These are phyloP conservation scores for Carduelis carduelis DNA, from an alignment of 2,797 vertebrate species.

Conservation along the genomic window DNA sequence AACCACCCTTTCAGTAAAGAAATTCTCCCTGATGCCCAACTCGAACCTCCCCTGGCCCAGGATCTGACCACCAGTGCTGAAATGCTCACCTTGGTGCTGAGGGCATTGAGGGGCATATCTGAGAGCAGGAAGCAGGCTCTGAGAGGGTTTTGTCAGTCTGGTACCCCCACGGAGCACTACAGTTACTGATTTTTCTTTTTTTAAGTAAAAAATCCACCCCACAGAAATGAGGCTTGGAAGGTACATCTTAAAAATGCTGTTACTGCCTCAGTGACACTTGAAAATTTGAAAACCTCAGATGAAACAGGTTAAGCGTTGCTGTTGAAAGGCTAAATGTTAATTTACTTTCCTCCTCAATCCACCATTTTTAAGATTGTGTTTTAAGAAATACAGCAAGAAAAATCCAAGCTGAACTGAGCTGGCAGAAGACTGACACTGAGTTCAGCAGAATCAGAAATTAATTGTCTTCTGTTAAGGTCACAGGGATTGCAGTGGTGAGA, in stretches of 20 bases:
- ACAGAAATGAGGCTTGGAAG: not conserved
- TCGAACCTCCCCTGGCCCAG: not conserved
- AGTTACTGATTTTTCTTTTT: not conserved
- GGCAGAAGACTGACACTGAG: constrained; percentile 53
- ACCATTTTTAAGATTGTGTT: not conserved
- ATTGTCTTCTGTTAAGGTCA: constrained; percentile 32
- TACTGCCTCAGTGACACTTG: not conserved
- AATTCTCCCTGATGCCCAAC: not conserved
- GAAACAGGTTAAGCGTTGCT: not conserved
- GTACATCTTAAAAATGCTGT: not conserved
- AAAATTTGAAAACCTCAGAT: not conserved
- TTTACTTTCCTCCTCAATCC: too few relatives aligned
- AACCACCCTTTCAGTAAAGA: not conserved
- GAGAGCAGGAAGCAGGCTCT: not conserved
- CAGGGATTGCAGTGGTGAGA: not conserved
- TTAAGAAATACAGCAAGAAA: not conserved
- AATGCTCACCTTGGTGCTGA: not conserved
- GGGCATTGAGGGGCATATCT: not conserved
- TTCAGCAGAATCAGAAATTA: constrained; percentile 39
- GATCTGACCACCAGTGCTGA: not conserved
- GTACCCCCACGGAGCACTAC: not conserved
- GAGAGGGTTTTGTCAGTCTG: not conserved
- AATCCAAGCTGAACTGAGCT: not conserved
- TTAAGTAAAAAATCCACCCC: not conserved
- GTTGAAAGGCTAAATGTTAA: too few relatives aligned